Conservation (phyloP, 2,113 vertebrate genomes). For the Urocolius indicus region DNA sequence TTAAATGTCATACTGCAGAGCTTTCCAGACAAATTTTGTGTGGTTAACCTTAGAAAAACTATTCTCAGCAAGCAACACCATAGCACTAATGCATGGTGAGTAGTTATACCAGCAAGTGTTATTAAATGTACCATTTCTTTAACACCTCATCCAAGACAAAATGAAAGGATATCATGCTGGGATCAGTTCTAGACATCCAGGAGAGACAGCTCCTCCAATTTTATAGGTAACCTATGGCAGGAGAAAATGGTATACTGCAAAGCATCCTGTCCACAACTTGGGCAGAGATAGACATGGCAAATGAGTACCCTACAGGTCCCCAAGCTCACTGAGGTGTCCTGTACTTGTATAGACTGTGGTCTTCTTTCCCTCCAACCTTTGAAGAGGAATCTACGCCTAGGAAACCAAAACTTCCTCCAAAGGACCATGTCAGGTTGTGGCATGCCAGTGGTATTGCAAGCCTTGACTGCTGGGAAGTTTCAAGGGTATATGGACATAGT, state of each 20-base stretch:
- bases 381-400: neutral
- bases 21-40: slow-evolving; percentile 33
- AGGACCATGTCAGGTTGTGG: accelerated
- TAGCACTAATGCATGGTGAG: neutral
- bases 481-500: neutral
- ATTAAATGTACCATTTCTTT: neutral
- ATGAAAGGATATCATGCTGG: neutral
- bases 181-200: neutral
- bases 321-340: neutral
- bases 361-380: neutral
- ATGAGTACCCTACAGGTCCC: accelerated
- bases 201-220: neutral
- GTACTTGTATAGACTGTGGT: neutral
- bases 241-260: neutral
- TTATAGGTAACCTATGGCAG: neutral
- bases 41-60: slow-evolving; percentile 13
- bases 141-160: neutral
- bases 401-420: neutral
- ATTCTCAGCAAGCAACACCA: neutral
- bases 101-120: neutral
- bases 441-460: neutral
- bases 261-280: accelerated
- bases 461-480: neutral
- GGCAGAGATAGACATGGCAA: accelerated
- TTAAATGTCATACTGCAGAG: slow-evolving; percentile 18